Percentiles rank a stretch among this genome's conserved stretches.
Conservation (phyloP, 2,888 invertebrate species). For the Epistrophe grossulariae region DNA sequence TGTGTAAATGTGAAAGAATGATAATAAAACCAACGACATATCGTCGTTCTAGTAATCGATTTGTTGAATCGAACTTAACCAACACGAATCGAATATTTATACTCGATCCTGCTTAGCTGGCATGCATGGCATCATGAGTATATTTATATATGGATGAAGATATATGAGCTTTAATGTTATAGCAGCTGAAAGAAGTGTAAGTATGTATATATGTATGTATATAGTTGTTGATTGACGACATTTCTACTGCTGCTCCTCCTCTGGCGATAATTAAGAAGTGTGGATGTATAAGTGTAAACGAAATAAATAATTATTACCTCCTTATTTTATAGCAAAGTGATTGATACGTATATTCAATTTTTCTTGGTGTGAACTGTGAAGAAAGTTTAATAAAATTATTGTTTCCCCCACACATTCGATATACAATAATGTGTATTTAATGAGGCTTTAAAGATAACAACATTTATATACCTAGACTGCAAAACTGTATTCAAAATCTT, state of each 20-base stretch:
- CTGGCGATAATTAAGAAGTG: constrained; percentile 16
- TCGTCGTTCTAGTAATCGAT: constrained; percentile 40
- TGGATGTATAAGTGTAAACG: constrained; percentile 19
- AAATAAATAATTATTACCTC: constrained; percentile 47
- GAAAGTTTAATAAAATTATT: neutral
- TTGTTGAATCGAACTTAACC: constrained; percentile 39
- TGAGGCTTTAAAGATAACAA: neutral
- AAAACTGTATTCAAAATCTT: no score
- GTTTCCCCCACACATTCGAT: no score
- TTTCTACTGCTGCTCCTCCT: neutral
- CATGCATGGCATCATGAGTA: neutral
- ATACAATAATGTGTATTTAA: constrained; percentile 8
- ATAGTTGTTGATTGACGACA: constrained; percentile 35
- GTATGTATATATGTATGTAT: neutral
- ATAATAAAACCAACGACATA: constrained; percentile 36
- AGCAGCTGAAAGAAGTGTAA: constrained; percentile 1
- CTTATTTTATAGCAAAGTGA: constrained; percentile 22
- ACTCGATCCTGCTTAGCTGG: neutral
- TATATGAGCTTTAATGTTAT: constrained; percentile 28
- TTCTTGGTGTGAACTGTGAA: neutral
- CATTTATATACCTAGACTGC: neutral
- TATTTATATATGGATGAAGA: constrained; percentile 16
- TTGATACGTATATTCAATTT: constrained; percentile 1
- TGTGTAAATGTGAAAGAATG: constrained; percentile 36
- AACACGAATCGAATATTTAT: constrained; percentile 23